Base-by-base conservation (phyloP, 2,888 invertebrate species). In the Amphipyra berbera region DNA sequence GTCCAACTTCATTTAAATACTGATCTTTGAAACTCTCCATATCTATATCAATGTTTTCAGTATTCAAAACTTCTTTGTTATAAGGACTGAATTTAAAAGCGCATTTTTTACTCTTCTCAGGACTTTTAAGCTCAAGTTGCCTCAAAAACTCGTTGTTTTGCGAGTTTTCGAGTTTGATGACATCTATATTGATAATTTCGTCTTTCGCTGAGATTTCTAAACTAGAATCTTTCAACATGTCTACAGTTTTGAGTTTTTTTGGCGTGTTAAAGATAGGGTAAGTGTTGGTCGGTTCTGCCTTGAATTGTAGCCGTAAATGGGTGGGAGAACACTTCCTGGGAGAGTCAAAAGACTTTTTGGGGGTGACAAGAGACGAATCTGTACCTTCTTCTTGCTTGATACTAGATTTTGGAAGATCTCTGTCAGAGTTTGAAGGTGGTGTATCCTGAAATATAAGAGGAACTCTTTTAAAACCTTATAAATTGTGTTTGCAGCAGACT, bases 21-120 rank as follows among this genome's bases (percentile, higher is more conserved):
- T 84, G 86, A 47, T 86, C 87, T 67, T 94, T 91, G 33, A 94
- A 94, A 1, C 78, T 87, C 12, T 93, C 93, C 0, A 92, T 30
- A 40, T 92, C 91, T 0, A 93, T 87, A 50, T 86, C 84, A 0
- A 88, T 45, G 7, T 85, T 81, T 0, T 77, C 74, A 0, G 73
- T 68, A 0, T 85, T 69, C 0, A 86, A 45, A 0, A 66, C 73
- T 0, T 88, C 88, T 54, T 89, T 87, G 6, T 88, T 82, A 1
- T 72, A 52, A 0, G 88, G 81, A 37, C 86, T 90, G 27, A 90
- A 88, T 73, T 92, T 90, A 0, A 90, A 81, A 0, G 83, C 59
- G 15, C 81, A 87, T 14, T 83, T 85, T 8, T 82, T 68, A 0
- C 4, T 65, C 46, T 68, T 78, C 0, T 68, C 59, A 0, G 85